phyloP scores from a whole-genome alignment of 2,888 invertebrate genomes.

The Hesperia comma region DNA sequence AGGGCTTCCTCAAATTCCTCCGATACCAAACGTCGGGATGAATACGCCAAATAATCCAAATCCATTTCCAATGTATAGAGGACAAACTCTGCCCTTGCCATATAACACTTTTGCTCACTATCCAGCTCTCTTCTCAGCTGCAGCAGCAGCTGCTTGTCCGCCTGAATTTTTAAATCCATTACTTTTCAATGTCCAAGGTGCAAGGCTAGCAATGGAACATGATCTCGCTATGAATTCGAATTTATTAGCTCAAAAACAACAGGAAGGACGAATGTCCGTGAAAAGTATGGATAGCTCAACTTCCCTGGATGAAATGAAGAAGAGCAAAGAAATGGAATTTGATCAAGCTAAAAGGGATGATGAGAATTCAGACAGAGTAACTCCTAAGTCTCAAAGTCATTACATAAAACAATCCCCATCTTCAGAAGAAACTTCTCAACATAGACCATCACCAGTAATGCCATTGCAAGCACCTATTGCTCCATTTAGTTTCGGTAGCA shows the following conservation, averaged over 20 bases:
- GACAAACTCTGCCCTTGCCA: constrained; percentile 85
- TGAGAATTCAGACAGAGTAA: constrained; percentile 75
- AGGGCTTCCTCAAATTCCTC: constrained; percentile 70
- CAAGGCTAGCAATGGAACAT: constrained; percentile 78
- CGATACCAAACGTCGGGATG: constrained; percentile 74
- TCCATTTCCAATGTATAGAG: constrained; percentile 89
- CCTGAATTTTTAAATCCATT: constrained; percentile 86
- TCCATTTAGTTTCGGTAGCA: constrained; percentile 64
- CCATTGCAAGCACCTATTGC: constrained; percentile 74
- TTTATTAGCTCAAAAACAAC: constrained; percentile 78
- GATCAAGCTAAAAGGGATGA: constrained; percentile 61
- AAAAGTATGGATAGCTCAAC: constrained; percentile 75
- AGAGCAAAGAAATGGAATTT: constrained; percentile 64
- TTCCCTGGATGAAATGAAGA: constrained; percentile 72
- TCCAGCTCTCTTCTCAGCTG: constrained; percentile 81
- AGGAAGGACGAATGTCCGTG: constrained; percentile 73
- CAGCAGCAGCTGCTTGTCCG: constrained; percentile 78
- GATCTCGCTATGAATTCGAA: constrained; percentile 82
- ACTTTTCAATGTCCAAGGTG: constrained; percentile 85
- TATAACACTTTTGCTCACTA: constrained; percentile 87
- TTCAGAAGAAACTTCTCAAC: constrained; percentile 86
- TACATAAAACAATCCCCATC: constrained; percentile 86
- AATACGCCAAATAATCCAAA: constrained; percentile 75
- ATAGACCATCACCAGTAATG: constrained; percentile 87
- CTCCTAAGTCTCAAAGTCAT: constrained; percentile 77